Percentiles rank a stretch among this genome's conserved stretches.
These are phyloP conservation scores for Lepisosteus osseus DNA, from an alignment of 2,113 vertebrate genomes.

Conservation along the genomic window DNA sequence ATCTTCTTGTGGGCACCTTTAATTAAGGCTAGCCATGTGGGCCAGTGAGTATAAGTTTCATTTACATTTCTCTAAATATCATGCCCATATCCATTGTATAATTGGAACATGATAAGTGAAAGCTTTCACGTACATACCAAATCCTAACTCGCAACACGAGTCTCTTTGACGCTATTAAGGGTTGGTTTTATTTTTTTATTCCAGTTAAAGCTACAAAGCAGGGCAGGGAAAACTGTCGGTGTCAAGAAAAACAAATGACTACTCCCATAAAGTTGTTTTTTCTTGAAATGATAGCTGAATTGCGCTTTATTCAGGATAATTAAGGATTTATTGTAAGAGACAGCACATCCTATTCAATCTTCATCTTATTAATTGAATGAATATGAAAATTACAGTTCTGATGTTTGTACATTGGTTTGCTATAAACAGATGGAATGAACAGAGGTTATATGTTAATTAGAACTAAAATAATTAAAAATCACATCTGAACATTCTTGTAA, in stretches of 20 bases:
- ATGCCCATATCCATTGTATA: background rate
- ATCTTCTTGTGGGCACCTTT: conserved; percentile 41
- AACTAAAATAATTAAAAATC: too few species aligned
- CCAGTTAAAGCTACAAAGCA: background rate
- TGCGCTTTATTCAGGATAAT: background rate
- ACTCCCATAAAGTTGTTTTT: background rate
- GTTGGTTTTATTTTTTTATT: background rate
- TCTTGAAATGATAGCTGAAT: background rate
- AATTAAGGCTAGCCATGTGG: conserved; percentile 34
- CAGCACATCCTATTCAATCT: too few species aligned
- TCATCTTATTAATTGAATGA: too few species aligned
- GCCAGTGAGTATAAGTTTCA: conserved; percentile 24
- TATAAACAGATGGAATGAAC: too few species aligned
- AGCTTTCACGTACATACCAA: conserved; percentile 5
- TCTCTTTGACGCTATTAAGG: background rate
- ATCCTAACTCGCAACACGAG: background rate
- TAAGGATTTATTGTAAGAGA: too few species aligned
- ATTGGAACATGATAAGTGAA: conserved; percentile 5
- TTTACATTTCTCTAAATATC: conserved; percentile 18
- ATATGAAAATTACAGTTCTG: too few species aligned
- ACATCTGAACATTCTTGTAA: too few species aligned
- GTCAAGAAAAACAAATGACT: background rate
- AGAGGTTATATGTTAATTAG: too few species aligned
- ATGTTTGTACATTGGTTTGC: too few species aligned
- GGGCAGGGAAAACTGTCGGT: background rate